These are phyloP conservation scores for Drosophila kohkoa DNA, from an alignment of 1,140 invertebrate genomes.

Conservation along the genomic window DNA sequence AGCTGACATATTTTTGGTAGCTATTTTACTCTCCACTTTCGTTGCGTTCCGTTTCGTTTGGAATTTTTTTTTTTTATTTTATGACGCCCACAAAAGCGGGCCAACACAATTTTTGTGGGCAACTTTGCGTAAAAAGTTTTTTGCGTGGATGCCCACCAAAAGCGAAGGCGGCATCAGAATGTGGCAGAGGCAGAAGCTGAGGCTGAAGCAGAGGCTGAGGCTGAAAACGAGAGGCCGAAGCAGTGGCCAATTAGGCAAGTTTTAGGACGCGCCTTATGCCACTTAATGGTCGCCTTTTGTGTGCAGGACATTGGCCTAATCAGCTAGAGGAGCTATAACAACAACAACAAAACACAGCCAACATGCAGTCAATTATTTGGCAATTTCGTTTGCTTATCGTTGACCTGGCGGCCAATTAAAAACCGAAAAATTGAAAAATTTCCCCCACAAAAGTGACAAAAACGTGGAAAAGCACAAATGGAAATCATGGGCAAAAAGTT, in stretches of 20 bases:
- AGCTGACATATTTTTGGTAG: constrained; percentile 34
- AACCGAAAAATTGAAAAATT: constrained; percentile 49
- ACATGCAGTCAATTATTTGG: constrained; percentile 58
- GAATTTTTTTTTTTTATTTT: constrained; percentile 21
- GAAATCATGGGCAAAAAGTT: constrained; percentile 6
- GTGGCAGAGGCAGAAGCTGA: neutral
- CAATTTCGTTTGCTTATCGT: constrained; percentile 56
- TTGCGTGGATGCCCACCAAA: constrained; percentile 10
- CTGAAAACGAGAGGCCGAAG: neutral
- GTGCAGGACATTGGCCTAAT: constrained; percentile 58
- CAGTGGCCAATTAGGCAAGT: constrained; percentile 65
- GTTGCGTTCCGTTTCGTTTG: no score
- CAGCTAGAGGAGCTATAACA: constrained; percentile 24
- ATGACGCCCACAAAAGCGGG: constrained; percentile 35
- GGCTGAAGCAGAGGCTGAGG: neutral
- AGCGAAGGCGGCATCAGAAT: neutral
- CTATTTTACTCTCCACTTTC: constrained; percentile 5
- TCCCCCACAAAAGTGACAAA: constrained; percentile 42
- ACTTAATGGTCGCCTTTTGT: constrained; percentile 50
- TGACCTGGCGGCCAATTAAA: constrained; percentile 71
- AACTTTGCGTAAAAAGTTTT: constrained; percentile 48
- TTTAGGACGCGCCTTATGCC: constrained; percentile 44
- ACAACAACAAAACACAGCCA: constrained; percentile 4
- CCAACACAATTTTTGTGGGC: constrained; percentile 37
- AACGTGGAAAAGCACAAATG: constrained; percentile 14